Evolutionary conservation across 2,113 vertebrate genomes (phyloP).

Genomic region (Elachura formosa): DNA sequence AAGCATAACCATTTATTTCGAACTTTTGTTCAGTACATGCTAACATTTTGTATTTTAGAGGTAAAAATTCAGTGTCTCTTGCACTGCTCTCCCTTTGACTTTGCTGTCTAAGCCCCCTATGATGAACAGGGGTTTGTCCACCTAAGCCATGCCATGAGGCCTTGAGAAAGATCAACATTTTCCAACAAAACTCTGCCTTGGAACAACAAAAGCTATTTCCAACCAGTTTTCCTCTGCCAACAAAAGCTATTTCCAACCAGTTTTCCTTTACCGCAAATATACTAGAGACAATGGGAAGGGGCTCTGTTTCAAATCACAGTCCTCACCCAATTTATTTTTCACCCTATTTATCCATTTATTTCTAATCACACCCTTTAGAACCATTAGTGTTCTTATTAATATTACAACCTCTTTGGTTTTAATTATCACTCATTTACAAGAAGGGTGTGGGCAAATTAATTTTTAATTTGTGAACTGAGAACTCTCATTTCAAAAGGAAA

Average conservation of each 20-base stretch:
- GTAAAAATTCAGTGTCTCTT: neutral
- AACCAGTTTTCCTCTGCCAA: neutral
- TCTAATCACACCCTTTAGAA: neutral
- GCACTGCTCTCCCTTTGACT: neutral
- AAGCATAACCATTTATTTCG: no score
- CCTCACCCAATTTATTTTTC: neutral
- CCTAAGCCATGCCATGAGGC: neutral
- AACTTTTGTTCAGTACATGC: neutral
- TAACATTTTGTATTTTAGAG: neutral
- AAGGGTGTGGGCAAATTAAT: neutral
- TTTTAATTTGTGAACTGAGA: neutral
- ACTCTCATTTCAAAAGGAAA: neutral
- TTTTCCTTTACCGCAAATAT: neutral
- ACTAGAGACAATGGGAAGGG: neutral
- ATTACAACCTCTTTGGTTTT: neutral
- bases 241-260: neutral
- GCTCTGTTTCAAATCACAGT: neutral
- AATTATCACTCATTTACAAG: neutral
- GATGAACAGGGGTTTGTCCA: neutral
- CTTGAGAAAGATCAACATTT: neutral
- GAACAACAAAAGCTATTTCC: neutral
- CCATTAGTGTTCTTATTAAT: neutral
- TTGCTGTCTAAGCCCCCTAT: neutral
- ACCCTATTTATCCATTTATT: neutral
- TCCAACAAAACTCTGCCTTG: neutral